A percentile compares a stretch with the other conserved stretches of the same genome.
Evolutionary conservation across 1,140 invertebrate species (phyloP).

Genomic region (Asbolus verrucosus): DNA sequence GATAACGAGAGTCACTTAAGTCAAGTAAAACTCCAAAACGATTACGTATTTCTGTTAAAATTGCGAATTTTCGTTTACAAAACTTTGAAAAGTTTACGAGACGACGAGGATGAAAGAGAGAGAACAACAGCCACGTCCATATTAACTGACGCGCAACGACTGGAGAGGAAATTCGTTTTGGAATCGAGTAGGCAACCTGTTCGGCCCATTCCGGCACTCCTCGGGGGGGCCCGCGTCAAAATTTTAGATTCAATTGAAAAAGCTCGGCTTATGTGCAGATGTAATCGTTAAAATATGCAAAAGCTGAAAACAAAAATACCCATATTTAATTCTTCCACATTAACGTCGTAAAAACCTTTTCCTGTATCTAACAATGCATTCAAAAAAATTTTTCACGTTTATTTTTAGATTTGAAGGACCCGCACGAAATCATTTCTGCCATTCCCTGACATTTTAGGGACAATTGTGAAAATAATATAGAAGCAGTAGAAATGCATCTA

Average conservation of each 20-base stretch:
- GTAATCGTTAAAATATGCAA: no score
- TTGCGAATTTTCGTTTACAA: not conserved
- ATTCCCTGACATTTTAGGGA: no score
- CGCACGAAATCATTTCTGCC: no score
- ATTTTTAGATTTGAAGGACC: no score
- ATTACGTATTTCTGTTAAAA: conserved; percentile 6
- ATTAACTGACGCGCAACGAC: conserved; percentile 31
- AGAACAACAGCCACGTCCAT: conserved; percentile 21
- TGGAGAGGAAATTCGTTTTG: conserved; percentile 5
- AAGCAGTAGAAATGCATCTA: no score
- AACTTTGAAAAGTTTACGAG: conserved; percentile 31
- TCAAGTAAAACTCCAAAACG: not conserved
- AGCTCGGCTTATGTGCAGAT: not conserved
- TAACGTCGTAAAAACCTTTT: no score
- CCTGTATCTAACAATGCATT: no score
- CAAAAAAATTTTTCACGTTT: no score
- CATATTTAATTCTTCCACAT: no score
- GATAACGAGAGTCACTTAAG: conserved; percentile 13
- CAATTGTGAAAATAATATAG: no score
- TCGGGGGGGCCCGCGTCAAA: no score
- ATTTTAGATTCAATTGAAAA: conserved; percentile 4
- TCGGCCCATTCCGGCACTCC: conserved; percentile 11
- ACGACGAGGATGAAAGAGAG: conserved; percentile 8
- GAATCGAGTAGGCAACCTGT: conserved; percentile 36
- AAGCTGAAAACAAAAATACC: no score